Base-by-base conservation (phyloP, 2,888 invertebrate genomes). In the Mesopsocus fuscifrons region DNA sequence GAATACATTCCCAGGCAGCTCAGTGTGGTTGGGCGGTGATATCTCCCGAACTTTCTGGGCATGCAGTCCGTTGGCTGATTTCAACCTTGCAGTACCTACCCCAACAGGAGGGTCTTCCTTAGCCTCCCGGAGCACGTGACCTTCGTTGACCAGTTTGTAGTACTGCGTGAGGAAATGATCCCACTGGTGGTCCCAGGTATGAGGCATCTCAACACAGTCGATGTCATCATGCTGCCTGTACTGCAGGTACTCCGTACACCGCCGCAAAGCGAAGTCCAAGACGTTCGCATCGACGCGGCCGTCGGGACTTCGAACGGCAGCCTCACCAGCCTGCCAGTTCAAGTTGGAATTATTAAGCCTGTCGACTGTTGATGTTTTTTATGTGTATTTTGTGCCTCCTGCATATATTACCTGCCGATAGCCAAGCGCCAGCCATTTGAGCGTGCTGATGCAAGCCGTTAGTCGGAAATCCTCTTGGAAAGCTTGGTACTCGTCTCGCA, bases 121-220 rank as follows among this genome's bases (percentile, higher is more conserved):
- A 18, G 15, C 13, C 35, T 41, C 8, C 43, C 41, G 41, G 41
- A 30, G 43, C 46, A 52, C 18, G 46, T 46, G 18, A 44, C 52
- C 55, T 52, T 55, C 64, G 48, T 68, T 65, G 17, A 64, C 58
- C n/a, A 71, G 60, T 49, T 63, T 62, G 53, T 71, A 68, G 72
- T 57, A 87, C 73, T 58, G 73, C 1, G 71, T 70, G 2, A 85
- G 64, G 54, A 91, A 84, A 52, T 79, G 76, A 54, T 88, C 85
- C 92, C 92, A 92, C 56, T 91, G 85, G 53, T 82, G 78, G 49
- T 83, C 79, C 77, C 82, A 82, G 34, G 82, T 63, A 49, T 72
- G 66, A 23, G 57, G 54, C 8, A 64, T 56, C 40, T 70, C 67
- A 47, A 65, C 64, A 41, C 72, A 72, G 51, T 78, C 80, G 2